These are phyloP conservation scores for Cynaeus angustus DNA, from an alignment of 2,888 invertebrate genomes.

Conservation along the genomic window DNA sequence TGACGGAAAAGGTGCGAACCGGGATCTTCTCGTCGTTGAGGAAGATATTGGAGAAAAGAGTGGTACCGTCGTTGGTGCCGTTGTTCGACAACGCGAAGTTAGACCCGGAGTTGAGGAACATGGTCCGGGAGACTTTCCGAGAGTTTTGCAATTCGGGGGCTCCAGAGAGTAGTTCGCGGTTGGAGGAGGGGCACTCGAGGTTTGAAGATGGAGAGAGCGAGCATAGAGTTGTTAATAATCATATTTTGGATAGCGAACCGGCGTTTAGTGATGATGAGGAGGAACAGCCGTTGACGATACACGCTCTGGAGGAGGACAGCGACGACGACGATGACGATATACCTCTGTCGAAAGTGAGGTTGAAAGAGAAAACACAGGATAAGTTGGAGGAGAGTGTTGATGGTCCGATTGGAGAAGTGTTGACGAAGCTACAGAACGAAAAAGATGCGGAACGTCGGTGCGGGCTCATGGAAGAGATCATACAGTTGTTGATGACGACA, in stretches of 20 bases:
- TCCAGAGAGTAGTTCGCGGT: conserved; percentile 71
- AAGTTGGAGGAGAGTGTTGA: conserved; percentile 71
- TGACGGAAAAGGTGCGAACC: conserved; percentile 85
- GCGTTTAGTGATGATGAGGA: conserved; percentile 92
- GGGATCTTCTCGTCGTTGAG: conserved; percentile 88
- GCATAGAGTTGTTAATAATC: conserved; percentile 67
- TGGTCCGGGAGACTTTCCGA: conserved; percentile 92
- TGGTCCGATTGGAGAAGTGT: conserved; percentile 74
- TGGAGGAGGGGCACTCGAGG: conserved; percentile 54
- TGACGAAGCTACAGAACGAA: conserved; percentile 76
- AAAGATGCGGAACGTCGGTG: conserved; percentile 76
- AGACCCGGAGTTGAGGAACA: conserved; percentile 86
- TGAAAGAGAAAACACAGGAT: conserved; percentile 73
- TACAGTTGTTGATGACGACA: conserved; percentile 48
- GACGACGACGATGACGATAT: conserved; percentile 85
- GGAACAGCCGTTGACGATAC: conserved; percentile 71
- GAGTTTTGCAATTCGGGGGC: conserved; percentile 81
- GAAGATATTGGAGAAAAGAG: conserved; percentile 93
- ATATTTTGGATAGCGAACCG: conserved; percentile 78
- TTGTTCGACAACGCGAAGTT: conserved; percentile 91
- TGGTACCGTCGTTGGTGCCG: conserved; percentile 88
- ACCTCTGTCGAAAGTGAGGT: conserved; percentile 84
- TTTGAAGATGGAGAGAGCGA: conserved; percentile 60
- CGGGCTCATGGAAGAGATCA: conserved; percentile 73
- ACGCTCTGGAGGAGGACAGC: conserved; percentile 76